Percentiles rank a stretch among this genome's conserved stretches.
Evolutionary conservation across 2,888 invertebrate genomes (phyloP).

Genomic region (Ceramica pisi): DNA sequence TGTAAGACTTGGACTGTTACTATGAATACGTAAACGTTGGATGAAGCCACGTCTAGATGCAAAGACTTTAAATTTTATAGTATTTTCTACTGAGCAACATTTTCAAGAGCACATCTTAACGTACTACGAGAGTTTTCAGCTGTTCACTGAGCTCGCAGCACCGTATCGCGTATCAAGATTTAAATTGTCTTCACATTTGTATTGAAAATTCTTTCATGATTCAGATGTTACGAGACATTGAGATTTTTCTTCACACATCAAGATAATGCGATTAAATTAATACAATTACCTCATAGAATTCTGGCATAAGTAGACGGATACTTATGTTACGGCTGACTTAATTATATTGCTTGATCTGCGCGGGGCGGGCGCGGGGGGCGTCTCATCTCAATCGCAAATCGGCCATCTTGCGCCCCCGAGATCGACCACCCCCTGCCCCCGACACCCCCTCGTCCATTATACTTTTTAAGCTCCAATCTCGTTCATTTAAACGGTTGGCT

Average conservation of each 20-base stretch:
- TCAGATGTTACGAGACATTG: neutral
- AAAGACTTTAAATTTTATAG: slow-evolving; percentile 66
- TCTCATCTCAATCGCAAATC: slow-evolving; percentile 91
- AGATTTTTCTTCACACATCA: slow-evolving; percentile 11
- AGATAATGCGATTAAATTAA: slow-evolving; percentile 48
- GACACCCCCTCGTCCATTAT: slow-evolving; percentile 91
- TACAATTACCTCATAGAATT: slow-evolving; percentile 48
- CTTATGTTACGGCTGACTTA: slow-evolving; percentile 83
- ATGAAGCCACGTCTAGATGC: slow-evolving; percentile 78
- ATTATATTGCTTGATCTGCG: slow-evolving; percentile 89
- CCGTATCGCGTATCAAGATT: slow-evolving; percentile 35
- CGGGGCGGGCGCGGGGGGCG: slow-evolving; percentile 80
- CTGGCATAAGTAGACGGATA: slow-evolving; percentile 70
- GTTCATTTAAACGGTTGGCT: slow-evolving; percentile 93
- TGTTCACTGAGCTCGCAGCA: slow-evolving; percentile 52
- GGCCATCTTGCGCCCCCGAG: slow-evolving; percentile 90
- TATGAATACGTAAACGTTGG: slow-evolving; percentile 83
- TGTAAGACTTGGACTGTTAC: slow-evolving; percentile 82
- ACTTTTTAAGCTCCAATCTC: slow-evolving; percentile 94
- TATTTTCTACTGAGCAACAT: slow-evolving; percentile 50
- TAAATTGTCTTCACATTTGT: slow-evolving; percentile 41
- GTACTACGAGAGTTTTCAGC: slow-evolving; percentile 49
- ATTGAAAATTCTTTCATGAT: slow-evolving; percentile 19
- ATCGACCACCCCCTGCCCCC: slow-evolving; percentile 87
- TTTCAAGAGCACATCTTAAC: slow-evolving; percentile 53